Evolutionary conservation across 2,888 invertebrate genomes (phyloP), one percentile per base, ranked within the genome.

Genomic region (Ophion costatus): DNA sequence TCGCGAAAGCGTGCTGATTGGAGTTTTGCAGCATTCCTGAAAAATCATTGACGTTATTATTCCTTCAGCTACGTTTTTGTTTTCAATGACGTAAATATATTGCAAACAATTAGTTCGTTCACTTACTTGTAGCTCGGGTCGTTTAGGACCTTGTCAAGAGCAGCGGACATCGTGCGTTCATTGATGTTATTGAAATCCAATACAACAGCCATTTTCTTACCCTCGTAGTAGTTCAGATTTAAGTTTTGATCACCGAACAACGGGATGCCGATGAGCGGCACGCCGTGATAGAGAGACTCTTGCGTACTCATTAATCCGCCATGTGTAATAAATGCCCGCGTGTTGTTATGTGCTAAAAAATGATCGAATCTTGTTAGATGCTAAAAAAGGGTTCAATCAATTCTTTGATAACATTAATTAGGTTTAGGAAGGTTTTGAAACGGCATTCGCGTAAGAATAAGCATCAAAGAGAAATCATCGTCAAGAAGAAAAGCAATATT

Each of bases 91-190:
- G 71, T 14, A 42, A 51, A n/a, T 61, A 22, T 10, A 7, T 5
- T 14, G 24, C 7, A 14, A 9, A 0, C 45, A 22, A n/a, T 56
- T 67, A 22, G 14, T 66, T 38, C 6, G 9, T 24, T 22, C 9
- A 70, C 51, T 77, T 80, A 91, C 87, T 89, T 93, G 84, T 94
- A 94, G 11, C 88, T 89, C 0, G 93, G 93, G 84, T 95, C 92
- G 1, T 89, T 86, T n/a, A 94, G 83, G 42, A 95, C 88, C 14
- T 90, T 87, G 20, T 92, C 89, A 1, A 95, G 88, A 57, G 93
- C 93, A 1, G 86, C 76, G 3, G 92, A 90, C 61, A 95, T 80
- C 7, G 91, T 91, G 17, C 93, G 89, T 57, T 91, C 91, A 0
- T 93, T 93, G 1, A 95, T 73, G 17, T 86, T 70, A 17, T 84